Conservation (phyloP, 1,140 invertebrate species). For the Drosophila fuyamai region DNA sequence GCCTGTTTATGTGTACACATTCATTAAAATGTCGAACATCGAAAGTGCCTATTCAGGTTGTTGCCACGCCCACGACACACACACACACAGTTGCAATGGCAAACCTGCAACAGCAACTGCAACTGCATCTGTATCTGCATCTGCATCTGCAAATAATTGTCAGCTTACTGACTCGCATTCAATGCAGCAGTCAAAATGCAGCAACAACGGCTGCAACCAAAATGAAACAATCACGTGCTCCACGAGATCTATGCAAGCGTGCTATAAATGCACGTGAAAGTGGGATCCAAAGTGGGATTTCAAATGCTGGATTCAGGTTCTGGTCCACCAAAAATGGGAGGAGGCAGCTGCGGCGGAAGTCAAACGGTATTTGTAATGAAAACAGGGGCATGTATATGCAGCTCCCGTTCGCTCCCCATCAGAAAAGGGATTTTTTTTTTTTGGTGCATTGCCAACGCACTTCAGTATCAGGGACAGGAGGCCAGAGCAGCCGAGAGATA, state of each 20-base stretch:
- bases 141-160: conserved; percentile 82
- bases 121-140: conserved; percentile 9
- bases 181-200: conserved; percentile 52
- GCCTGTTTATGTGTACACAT: conserved; percentile 82
- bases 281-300: conserved; percentile 69
- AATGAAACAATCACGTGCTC: conserved; percentile 82
- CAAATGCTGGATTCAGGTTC: conserved; percentile 38
- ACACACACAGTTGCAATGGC: conserved; percentile 36
- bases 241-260: conserved; percentile 80
- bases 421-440: conserved; percentile 10
- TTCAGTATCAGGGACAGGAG: conserved; percentile 50
- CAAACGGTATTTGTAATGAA: conserved; percentile 83
- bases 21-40: conserved; percentile 83
- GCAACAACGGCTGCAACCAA: conserved; percentile 50
- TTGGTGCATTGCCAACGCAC: conserved; percentile 80
- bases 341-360: conserved; percentile 67
- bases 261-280: conserved; percentile 78
- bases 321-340: not conserved
- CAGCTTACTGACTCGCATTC: conserved; percentile 78
- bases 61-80: conserved; percentile 66
- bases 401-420: conserved; percentile 7
- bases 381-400: conserved; percentile 78
- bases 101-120: conserved; percentile 27
- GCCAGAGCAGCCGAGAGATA: conserved; percentile 43
- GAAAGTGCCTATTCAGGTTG: conserved; percentile 82